phyloP scores from a whole-genome alignment of 2,888 invertebrate species.

The Oxyscelio sp. region DNA sequence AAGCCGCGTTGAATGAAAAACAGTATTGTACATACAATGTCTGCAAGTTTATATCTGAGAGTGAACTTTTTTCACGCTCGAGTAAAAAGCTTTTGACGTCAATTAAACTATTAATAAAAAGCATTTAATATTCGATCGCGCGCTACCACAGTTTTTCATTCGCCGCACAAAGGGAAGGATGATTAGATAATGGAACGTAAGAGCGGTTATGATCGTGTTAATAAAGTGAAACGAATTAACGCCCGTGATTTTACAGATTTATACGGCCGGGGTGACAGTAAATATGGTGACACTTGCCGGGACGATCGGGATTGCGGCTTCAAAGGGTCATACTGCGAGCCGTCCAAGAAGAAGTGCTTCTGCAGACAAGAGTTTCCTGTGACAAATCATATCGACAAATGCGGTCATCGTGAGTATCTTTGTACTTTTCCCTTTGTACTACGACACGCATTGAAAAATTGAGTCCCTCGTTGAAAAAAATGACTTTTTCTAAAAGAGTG shows the following conservation, averaged over 20 bases:
- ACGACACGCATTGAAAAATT: no score
- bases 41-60: background rate
- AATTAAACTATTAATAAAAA: constrained; percentile 1
- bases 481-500: no score
- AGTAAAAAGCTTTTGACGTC: background rate
- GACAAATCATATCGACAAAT: constrained; percentile 95
- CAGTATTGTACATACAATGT: background rate
- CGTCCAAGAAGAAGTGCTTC: constrained; percentile 91
- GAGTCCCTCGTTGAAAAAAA: no score
- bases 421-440: background rate
- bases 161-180: background rate
- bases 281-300: constrained; percentile 94
- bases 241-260: constrained; percentile 87
- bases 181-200: background rate
- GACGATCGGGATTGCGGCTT: constrained; percentile 93
- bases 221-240: constrained; percentile 5
- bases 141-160: background rate
- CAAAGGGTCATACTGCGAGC: constrained; percentile 92
- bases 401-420: constrained; percentile 93
- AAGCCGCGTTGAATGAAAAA: background rate
- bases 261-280: constrained; percentile 90
- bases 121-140: background rate
- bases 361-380: constrained; percentile 93
- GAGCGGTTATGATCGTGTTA: background rate
- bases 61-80: background rate